Evolutionary conservation across 2,797 vertebrate species (phyloP).

Genomic region (Tamandua tetradactyla): DNA sequence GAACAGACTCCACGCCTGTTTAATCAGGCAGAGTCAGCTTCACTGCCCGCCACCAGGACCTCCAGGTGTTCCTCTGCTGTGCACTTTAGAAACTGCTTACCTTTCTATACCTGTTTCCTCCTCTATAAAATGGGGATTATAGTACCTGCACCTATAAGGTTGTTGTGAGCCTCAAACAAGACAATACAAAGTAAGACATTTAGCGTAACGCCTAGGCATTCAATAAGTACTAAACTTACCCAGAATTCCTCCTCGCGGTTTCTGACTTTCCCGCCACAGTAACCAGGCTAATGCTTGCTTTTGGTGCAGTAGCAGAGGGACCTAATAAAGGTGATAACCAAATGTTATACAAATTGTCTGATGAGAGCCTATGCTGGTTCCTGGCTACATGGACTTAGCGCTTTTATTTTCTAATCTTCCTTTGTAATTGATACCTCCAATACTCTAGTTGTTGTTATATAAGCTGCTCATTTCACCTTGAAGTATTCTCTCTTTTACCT

Average conservation of each 20-base stretch:
- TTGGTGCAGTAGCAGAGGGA: constrained; percentile 91
- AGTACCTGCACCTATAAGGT: neutral
- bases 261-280: constrained; percentile 95
- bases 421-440: neutral
- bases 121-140: neutral
- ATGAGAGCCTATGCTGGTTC: neutral
- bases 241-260: constrained; percentile 94
- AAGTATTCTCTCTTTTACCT: neutral
- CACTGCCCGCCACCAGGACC: neutral
- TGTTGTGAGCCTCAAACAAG: neutral
- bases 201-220: neutral
- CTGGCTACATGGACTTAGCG: neutral
- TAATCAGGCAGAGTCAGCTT: neutral
- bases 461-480: neutral
- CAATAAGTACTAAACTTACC: constrained; percentile 85
- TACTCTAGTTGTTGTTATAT: neutral
- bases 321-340: constrained; percentile 70
- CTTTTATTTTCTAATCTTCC: neutral
- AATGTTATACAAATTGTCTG: neutral
- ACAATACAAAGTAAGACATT: neutral
- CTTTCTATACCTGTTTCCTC: neutral
- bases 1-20: neutral
- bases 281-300: constrained; percentile 94
- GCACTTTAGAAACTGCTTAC: neutral
- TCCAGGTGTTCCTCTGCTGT: neutral